These are phyloP conservation scores for Saguinus imperator DNA, from an alignment of 2,113 vertebrate genomes.

Conservation along the genomic window DNA sequence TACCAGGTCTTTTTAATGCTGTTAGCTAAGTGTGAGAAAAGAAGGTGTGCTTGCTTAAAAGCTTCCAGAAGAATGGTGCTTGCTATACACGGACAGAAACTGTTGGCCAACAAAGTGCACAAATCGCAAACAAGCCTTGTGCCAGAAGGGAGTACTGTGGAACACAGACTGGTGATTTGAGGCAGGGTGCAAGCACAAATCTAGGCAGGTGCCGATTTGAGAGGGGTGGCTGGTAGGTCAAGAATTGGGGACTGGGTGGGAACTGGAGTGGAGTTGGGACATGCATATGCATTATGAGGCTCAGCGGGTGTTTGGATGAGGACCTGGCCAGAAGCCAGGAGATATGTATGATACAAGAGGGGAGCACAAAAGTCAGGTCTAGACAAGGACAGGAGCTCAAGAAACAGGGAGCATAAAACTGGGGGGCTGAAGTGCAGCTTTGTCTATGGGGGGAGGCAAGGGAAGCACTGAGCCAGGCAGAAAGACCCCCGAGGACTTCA, in stretches of 20 bases:
- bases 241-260: neutral
- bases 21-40: neutral
- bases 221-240: neutral
- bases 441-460: neutral
- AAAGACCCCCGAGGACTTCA: neutral
- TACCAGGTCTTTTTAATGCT: neutral
- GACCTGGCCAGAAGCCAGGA: neutral
- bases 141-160: neutral
- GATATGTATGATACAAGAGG: neutral
- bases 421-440: neutral
- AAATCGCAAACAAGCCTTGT: neutral
- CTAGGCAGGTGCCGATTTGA: neutral
- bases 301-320: neutral
- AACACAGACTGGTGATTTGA: neutral
- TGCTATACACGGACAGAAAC: neutral
- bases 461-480: neutral
- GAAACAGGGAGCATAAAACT: neutral
- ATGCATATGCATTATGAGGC: neutral
- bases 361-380: neutral
- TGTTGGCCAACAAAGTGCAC: neutral
- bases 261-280: neutral
- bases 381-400: neutral
- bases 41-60: neutral
- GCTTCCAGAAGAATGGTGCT: neutral
- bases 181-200: neutral